Conservation (phyloP, 2,888 invertebrate species). For the Cactoblastis cactorum region DNA sequence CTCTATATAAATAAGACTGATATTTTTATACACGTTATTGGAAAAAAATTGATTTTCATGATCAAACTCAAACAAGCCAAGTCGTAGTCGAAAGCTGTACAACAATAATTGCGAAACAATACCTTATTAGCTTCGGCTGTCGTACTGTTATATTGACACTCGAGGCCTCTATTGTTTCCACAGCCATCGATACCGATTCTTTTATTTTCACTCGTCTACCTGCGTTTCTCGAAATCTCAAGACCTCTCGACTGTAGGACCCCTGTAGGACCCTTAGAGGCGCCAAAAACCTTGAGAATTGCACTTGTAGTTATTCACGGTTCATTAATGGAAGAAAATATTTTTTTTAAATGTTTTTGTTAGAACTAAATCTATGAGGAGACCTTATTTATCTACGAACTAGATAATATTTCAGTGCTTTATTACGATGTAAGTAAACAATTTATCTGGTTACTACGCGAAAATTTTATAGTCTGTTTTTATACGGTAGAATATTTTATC, state of each 20-base stretch:
- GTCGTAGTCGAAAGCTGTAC: background rate
- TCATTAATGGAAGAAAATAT: no score
- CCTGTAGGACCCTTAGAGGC: slow-evolving; percentile 8
- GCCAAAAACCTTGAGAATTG: slow-evolving; percentile 7
- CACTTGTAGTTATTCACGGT: background rate
- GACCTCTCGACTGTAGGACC: slow-evolving; percentile 3
- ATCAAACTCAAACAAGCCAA: background rate
- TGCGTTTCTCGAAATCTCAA: background rate
- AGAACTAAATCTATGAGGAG: no score
- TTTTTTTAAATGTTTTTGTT: no score
- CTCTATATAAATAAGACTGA: no score
- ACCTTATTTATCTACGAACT: no score
- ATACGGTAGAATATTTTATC: no score
- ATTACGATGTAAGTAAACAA: no score
- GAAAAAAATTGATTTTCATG: background rate
- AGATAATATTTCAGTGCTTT: no score
- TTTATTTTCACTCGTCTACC: slow-evolving; percentile 6
- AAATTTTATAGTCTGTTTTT: no score
- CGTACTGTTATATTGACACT: slow-evolving; percentile 5
- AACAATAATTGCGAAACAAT: slow-evolving; percentile 2
- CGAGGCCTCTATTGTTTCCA: slow-evolving; percentile 6
- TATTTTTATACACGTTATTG: no score
- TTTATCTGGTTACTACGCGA: no score
- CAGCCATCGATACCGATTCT: slow-evolving; percentile 2
- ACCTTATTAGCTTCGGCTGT: background rate